Evolutionary conservation across 2,113 vertebrate species (phyloP), one percentile per base, ranked within the genome.

Genomic region (Alethe castanea): DNA sequence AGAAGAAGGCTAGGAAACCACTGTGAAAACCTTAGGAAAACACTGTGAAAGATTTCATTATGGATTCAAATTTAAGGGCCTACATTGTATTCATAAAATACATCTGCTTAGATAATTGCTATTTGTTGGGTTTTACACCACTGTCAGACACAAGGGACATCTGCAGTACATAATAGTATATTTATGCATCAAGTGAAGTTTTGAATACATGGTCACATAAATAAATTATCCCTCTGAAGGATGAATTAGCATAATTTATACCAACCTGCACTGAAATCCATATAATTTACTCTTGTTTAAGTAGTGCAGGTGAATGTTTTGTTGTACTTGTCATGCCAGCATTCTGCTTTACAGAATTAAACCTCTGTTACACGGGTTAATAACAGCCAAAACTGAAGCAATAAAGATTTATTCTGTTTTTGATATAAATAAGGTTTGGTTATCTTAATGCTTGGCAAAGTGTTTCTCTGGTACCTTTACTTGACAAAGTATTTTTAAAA

Each of bases 61-160:
- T n/a, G 11, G 28, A 81, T 92, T 93, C 64, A 93, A 78, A 94
- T 92, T 19, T 56, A 48, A 86, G 56, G 35, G 17, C 9, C 82
- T 64, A 40, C 35, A 52, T 23, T 53, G 15, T 78, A 66, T 88
- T 86, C 82, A 65, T 24, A 67, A 86, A 86, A 92, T 67, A 24
- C 48, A 92, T 88, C 80, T 94, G 60, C 72, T 90, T 45, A 56
- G 52, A 86, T 86, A 94, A 92, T 83, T 92, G 42, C 18, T 85
- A 15, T 87, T 89, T 96, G 44, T 83, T 90, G 64, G 19, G 44
- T 66, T 95, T 92, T 53, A 64, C 26, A 52, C 45, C 1, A 0
- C n/a, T 67, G 31, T 60, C 42, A 92, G 57, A 78, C 28, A 70
- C 56, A 53, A 66, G 35, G 56, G 60, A 96, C 90, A 96, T 80